Percentiles rank a stretch among this genome's conserved stretches.
Evolutionary conservation across 2,888 invertebrate genomes (phyloP).

Genomic region (Diploptera punctata): DNA sequence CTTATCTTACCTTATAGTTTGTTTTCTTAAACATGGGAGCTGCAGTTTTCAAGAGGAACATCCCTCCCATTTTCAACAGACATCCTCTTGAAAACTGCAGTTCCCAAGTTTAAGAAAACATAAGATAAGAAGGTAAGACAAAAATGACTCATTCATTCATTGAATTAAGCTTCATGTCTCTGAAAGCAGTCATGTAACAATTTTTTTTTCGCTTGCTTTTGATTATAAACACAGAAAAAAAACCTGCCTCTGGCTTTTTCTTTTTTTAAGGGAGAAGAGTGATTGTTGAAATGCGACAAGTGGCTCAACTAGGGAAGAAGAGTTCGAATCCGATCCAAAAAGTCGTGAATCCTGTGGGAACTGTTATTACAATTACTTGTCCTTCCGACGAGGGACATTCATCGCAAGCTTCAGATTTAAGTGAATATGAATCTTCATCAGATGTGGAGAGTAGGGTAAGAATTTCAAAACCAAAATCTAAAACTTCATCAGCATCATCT

Average conservation of each 20-base stretch:
- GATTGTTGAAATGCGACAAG: constrained; percentile 51
- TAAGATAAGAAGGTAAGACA: too few species aligned
- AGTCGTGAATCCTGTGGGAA: constrained; percentile 80
- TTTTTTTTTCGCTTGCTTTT: not conserved
- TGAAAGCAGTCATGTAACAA: not conserved
- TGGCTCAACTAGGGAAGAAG: constrained; percentile 51
- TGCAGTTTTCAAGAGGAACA: too few species aligned
- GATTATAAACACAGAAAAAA: constrained; percentile 41
- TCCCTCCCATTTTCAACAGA: too few species aligned
- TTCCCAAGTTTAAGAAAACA: too few species aligned
- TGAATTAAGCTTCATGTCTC: not conserved
- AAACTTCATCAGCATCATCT: too few species aligned
- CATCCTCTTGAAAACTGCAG: too few species aligned
- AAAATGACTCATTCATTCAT: too few species aligned
- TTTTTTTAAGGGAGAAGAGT: constrained; percentile 68
- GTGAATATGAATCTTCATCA: not conserved
- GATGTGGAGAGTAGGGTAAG: not conserved
- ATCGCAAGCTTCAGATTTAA: not conserved
- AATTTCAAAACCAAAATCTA: too few species aligned
- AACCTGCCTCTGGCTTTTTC: constrained; percentile 86
- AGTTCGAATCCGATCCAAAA: constrained; percentile 60
- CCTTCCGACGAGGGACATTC: constrained; percentile 24
- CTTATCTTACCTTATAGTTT: too few species aligned
- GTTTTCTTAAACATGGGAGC: too few species aligned
- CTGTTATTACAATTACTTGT: constrained; percentile 64